phyloP scores from a whole-genome alignment of 37 sponge, comb jelly and placozoan genomes.

The Halichondria panicea region DNA sequence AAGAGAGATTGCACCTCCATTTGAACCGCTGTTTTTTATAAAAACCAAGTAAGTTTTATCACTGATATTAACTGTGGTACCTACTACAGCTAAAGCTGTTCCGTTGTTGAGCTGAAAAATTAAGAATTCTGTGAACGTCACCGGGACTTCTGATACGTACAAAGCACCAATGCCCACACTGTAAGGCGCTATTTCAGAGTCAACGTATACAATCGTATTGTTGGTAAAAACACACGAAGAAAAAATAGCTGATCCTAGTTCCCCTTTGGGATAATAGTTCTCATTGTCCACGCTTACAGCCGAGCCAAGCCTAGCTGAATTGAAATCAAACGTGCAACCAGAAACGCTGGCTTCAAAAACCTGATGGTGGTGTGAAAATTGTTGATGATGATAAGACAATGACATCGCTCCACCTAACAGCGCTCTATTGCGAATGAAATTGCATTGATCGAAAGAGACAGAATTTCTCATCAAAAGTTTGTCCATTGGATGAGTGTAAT shows the following conservation, averaged over 20 bases:
- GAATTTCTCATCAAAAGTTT: too few relatives aligned
- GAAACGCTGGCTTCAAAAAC: neutral
- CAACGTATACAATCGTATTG: neutral
- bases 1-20: constrained; percentile 15
- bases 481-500: neutral
- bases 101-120: neutral
- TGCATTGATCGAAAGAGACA: too few relatives aligned
- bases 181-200: neutral
- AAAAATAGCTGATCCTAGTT: neutral
- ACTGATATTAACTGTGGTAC: neutral
- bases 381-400: too few relatives aligned
- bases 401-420: neutral
- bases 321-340: neutral
- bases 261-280: neutral
- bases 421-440: neutral
- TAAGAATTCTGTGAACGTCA: neutral
- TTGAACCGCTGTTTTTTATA: neutral
- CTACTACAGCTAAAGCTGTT: neutral
- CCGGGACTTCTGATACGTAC: neutral
- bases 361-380: neutral
- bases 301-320: neutral
- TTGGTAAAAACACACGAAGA: neutral
- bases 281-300: neutral
- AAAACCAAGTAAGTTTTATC: neutral
- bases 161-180: neutral